Percentiles rank a stretch among this genome's conserved stretches.
Conservation (phyloP, 2,888 invertebrate species). For the Theodoxus fluviatilis region DNA sequence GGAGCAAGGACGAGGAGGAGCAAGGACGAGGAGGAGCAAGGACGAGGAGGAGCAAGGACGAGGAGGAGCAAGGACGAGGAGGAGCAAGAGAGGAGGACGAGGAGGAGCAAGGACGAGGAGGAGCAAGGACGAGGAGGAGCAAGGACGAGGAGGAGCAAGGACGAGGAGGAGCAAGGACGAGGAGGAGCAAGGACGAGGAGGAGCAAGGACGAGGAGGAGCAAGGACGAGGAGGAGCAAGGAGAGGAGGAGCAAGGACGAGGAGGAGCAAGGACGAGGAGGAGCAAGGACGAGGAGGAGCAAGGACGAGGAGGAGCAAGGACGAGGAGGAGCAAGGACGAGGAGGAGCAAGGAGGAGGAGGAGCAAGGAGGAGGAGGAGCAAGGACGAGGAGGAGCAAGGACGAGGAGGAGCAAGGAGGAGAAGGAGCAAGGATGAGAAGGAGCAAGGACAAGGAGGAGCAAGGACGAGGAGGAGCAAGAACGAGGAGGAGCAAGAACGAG, state of each 20-base stretch:
- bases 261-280: slow-evolving; percentile 1
- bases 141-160: too few species aligned
- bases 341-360: neutral
- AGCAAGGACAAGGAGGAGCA: neutral
- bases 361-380: neutral
- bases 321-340: neutral
- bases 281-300: neutral
- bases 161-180: too few species aligned
- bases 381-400: too few species aligned
- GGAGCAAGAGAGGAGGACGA: too few species aligned
- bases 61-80: too few species aligned
- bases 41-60: too few species aligned
- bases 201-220: neutral
- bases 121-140: too few species aligned
- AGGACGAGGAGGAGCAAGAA: neutral
- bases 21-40: too few species aligned
- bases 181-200: too few species aligned
- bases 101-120: too few species aligned
- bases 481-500: neutral
- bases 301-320: neutral
- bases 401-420: neutral
- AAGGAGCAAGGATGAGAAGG: neutral
- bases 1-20: too few species aligned
- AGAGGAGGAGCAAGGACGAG: neutral
- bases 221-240: neutral